Evolutionary conservation across 2,113 vertebrate genomes (phyloP).

Genomic region (Dipodomys stephensi): DNA sequence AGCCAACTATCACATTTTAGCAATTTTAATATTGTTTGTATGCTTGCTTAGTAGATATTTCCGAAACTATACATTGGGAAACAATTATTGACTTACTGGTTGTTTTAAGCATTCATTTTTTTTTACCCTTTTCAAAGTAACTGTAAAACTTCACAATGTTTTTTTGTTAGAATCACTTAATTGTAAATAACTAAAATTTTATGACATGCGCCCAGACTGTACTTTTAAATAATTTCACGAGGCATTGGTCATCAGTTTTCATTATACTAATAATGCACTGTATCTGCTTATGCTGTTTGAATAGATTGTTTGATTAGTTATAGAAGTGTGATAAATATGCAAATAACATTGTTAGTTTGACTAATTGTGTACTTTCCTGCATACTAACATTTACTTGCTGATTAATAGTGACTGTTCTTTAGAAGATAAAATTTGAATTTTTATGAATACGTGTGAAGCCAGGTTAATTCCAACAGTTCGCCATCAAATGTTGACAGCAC

Average conservation of each 20-base stretch:
- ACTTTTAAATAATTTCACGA: slow-evolving; percentile 47
- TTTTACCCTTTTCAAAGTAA: slow-evolving; percentile 37
- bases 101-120: slow-evolving; percentile 62
- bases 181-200: slow-evolving; percentile 63
- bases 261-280: slow-evolving; percentile 57
- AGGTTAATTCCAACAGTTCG: slow-evolving; percentile 52
- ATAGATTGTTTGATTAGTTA: slow-evolving; percentile 56
- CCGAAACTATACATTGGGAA: slow-evolving; percentile 28
- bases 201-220: slow-evolving; percentile 6
- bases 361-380: slow-evolving; percentile 58
- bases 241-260: slow-evolving; percentile 36
- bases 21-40: slow-evolving; percentile 38
- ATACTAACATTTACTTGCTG: slow-evolving; percentile 51
- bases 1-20: slow-evolving; percentile 42
- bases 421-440: slow-evolving; percentile 64
- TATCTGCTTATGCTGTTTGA: slow-evolving; percentile 41
- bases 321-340: slow-evolving; percentile 55
- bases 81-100: slow-evolving; percentile 39
- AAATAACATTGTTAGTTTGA: slow-evolving; percentile 51
- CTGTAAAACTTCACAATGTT: slow-evolving; percentile 49
- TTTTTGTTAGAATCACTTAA: slow-evolving; percentile 38
- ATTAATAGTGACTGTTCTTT: slow-evolving; percentile 45
- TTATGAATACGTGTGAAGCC: slow-evolving; percentile 59
- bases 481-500: slow-evolving; percentile 54
- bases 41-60: slow-evolving; percentile 58